Base-by-base conservation (phyloP, 1,140 invertebrate genomes). In the Nephotettix cincticeps region DNA sequence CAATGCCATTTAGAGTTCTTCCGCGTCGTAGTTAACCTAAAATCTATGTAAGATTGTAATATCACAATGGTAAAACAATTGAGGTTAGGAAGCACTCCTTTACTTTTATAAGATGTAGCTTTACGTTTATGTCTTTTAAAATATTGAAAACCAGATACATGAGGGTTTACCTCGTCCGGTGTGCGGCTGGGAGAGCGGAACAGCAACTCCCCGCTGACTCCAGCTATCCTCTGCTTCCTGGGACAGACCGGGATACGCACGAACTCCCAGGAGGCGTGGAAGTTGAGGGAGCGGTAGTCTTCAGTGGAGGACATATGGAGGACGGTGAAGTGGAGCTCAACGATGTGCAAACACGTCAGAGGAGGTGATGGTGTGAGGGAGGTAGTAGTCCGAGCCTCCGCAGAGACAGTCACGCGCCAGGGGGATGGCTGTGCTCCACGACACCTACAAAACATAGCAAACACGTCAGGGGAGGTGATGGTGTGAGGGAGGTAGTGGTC, bases 201-300 rank as follows among this genome's bases (percentile, higher is more conserved):
- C 71, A 85, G 84, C 54, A 94, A 86, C 75, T 91, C 89, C 0
- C 93, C 93, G 70, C 90, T 93, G 1, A 91, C 84, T n/a, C 91
- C 92, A 23, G 84, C 84, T 29, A 91, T 86, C 67, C 86, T 82
- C 71, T 91, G 85, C 69, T 86, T 86, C 70, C 86, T 83, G 23
- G 86, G 81, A 77, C 93, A 94, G 25, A 84, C 80, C 21, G 87
- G 81, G 61, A 88, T 85, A 76, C 91, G 88, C 0, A 93, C 83
- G 75, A 94, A 94, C 77, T 94, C 92, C 79, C 91, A 93, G 40
- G 86, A 88, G 21, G 90, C 94, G 80, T 95, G 92, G 78, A 96
- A 95, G 71, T 88, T 90, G 45, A 94, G 86, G 68, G 91, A n/a
- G 65, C 90, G 87, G 77, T 92, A 94, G 81, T 96, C 94, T 76